phyloP scores from a whole-genome alignment of 2,888 invertebrate genomes.

The Rhaphigaster nebulosa region DNA sequence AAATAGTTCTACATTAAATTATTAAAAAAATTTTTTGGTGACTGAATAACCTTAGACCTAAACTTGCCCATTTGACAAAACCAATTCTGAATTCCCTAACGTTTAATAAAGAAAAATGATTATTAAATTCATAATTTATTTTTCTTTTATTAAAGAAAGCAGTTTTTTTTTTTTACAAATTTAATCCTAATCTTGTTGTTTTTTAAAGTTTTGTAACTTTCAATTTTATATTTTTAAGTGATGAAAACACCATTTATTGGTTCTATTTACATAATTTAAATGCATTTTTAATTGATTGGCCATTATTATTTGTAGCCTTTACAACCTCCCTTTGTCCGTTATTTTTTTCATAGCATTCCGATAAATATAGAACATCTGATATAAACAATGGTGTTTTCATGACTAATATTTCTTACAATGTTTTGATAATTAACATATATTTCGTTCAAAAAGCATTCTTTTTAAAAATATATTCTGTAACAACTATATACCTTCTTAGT shows the following conservation, averaged over 20 bases:
- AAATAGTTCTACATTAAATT: not conserved
- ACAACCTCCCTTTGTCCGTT: conserved; percentile 41
- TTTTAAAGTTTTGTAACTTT: not conserved
- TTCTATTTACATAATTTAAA: conserved; percentile 48
- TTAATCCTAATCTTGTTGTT: conserved; percentile 16
- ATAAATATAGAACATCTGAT: conserved; percentile 34
- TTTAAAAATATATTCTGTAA: conserved; percentile 58
- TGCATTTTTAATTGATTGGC: conserved; percentile 55
- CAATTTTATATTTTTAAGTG: conserved; percentile 14
- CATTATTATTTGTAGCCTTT: not conserved
- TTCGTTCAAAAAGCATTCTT: conserved; percentile 52
- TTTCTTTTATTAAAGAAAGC: not conserved
- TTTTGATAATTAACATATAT: conserved; percentile 35
- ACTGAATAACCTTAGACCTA: not conserved
- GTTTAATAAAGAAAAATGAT: not conserved
- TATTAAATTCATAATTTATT: not conserved
- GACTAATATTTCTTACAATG: conserved; percentile 41
- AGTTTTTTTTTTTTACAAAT: not conserved
- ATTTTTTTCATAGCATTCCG: conserved; percentile 1
- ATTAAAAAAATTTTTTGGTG: not conserved
- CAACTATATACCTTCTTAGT: conserved; percentile 55
- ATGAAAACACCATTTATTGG: conserved; percentile 55
- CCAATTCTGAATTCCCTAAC: not conserved
- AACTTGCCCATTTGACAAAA: not conserved
- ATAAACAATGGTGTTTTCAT: conserved; percentile 53